Percentiles rank a stretch among this genome's conserved stretches.
Conservation (phyloP, 2,797 vertebrate species). For the Scolopax rusticola region DNA sequence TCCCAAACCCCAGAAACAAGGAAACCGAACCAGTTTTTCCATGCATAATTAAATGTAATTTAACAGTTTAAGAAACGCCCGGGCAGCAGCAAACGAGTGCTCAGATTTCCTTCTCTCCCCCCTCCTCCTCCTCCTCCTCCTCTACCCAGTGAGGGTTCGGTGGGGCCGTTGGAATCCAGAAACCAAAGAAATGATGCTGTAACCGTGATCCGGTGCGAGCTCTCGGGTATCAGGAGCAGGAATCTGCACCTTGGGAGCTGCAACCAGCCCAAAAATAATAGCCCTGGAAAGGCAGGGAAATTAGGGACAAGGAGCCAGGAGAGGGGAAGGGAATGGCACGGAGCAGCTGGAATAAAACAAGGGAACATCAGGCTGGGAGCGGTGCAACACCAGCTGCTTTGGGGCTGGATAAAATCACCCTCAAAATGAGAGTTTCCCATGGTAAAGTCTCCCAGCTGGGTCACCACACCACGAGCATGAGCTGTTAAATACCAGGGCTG, state of each 20-base stretch:
- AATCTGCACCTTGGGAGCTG: background rate
- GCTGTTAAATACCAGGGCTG: background rate
- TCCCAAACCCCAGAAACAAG: background rate
- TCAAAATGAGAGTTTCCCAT: background rate
- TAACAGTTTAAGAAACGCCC: background rate
- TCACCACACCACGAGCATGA: rapidly evolving
- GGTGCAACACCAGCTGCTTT: background rate
- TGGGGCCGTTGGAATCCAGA: rapidly evolving
- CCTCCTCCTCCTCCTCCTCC: too few relatives aligned
- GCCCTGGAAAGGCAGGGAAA: background rate
- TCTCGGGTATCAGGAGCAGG: background rate
- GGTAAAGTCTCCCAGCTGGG: background rate
- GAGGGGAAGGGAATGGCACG: rapidly evolving
- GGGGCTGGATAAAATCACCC: background rate
- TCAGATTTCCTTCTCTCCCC: constrained; percentile 20
- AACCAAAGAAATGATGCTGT: background rate
- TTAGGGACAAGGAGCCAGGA: background rate
- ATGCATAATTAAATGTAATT: background rate
- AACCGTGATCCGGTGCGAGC: rapidly evolving
- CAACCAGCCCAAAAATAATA: background rate
- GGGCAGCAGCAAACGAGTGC: background rate
- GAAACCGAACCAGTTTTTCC: constrained; percentile 45
- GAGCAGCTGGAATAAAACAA: background rate
- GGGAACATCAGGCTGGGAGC: rapidly evolving
- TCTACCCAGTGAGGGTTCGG: rapidly evolving